Evolutionary conservation across 1,140 invertebrate genomes (phyloP).

Genomic region (Hypsibius dujardini): DNA sequence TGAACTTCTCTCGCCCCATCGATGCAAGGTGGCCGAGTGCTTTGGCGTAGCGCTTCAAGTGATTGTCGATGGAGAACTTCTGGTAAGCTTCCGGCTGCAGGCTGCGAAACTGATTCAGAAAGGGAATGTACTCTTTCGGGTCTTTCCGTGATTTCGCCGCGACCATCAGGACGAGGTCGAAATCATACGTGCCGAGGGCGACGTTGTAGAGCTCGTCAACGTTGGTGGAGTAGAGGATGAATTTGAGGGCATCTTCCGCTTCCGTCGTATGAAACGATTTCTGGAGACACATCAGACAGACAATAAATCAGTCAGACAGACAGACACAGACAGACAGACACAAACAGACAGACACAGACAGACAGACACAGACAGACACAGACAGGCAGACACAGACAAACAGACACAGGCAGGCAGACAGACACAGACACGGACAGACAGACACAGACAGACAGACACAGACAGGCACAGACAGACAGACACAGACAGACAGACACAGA

Average conservation of each 20-base stretch:
- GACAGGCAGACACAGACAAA: too few species aligned
- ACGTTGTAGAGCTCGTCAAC: constrained; percentile 63
- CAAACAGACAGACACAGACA: too few species aligned
- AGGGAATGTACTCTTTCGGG: constrained; percentile 80
- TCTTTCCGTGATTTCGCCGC: constrained; percentile 67
- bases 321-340: too few species aligned
- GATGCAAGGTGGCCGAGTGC: constrained; percentile 50
- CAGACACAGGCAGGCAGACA: too few species aligned
- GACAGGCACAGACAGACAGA: too few species aligned
- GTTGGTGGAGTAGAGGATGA: constrained; percentile 62
- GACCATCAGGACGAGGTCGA: constrained; percentile 59
- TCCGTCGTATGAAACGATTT: neutral
- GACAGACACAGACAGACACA: too few species aligned
- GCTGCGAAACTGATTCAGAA: constrained; percentile 54
- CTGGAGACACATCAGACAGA: neutral
- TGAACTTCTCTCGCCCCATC: constrained; percentile 36
- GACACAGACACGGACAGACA: too few species aligned
- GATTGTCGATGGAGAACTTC: constrained; percentile 59
- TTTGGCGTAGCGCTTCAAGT: constrained; percentile 53
- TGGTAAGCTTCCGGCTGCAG: constrained; percentile 49
- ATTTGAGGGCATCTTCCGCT: constrained; percentile 52
- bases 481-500: too few species aligned
- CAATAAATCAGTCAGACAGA: too few species aligned
- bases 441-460: too few species aligned
- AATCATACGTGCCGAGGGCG: constrained; percentile 72